Evolutionary conservation across 2,797 vertebrate genomes (phyloP), one percentile per base, ranked within the genome.

Genomic region (Apodemus agrarius): DNA sequence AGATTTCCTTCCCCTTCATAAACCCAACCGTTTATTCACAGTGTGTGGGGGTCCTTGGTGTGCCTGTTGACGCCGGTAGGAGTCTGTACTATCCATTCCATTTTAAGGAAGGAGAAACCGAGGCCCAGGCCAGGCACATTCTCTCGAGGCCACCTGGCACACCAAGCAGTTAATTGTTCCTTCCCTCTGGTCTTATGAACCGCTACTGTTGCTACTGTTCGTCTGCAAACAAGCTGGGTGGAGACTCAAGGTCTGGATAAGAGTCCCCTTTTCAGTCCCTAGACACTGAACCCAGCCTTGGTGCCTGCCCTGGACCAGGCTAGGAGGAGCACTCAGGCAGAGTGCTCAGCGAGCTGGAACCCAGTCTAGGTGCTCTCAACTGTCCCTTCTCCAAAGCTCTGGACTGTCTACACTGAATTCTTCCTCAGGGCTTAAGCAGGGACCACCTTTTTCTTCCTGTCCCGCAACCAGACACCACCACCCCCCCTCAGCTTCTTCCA

Each of bases 101-200:
- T 67, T 89, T 80, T 52, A 95, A 43, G 29, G 76, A 92, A 85
- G 37, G 75, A 81, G 79, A 94, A 96, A 94, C 83, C 76, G 89
- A 95, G 67, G 54, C 69, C 63, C 52, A 2, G 2, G 54, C 24
- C 7, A 89, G 21, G 69, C 76, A 85, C 63, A 57, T 7, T 61
- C 90, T 90, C 31, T 22, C 14, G 74, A 74, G n/a, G 46, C 43
- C 57, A 16, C 75, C 63, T 24, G 57, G 78, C 22, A 65, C 9
- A 6, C n/a, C 54, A 80, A 54, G 46, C 54, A 40, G 76, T 46
- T 69, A 31, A 69, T 34, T 46, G 1, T 12, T 52, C 37, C 52
- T 0, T 29, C 43, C 16, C 54, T 90, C 65, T 19, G 78, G 14
- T 26, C 61, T 69, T 10, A 54, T n/a, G 52, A 0, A 5, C 7